Evolutionary conservation across 1,140 invertebrate species (phyloP).

Genomic region (Archegozetes longisetosus): DNA sequence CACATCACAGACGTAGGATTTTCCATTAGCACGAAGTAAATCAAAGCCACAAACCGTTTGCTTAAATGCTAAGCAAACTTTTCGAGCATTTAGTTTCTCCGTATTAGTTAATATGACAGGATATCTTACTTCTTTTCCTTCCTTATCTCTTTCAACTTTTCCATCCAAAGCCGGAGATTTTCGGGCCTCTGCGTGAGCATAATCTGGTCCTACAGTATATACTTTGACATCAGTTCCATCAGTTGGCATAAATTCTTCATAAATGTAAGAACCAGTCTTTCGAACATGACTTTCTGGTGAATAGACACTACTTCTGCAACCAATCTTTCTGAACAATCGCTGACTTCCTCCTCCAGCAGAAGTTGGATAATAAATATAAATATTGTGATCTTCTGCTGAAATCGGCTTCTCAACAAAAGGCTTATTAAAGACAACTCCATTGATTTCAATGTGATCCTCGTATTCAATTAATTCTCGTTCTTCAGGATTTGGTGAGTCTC

Average conservation of each 20-base stretch:
- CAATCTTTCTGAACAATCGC: constrained; percentile 93
- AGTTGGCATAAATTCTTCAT: constrained; percentile 99
- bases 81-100: constrained; percentile 97
- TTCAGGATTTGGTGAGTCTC: constrained; percentile 78
- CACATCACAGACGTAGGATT: constrained; percentile 98
- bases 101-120: constrained; percentile 92
- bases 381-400: constrained; percentile 98
- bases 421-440: constrained; percentile 91
- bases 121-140: constrained; percentile 92
- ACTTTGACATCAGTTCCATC: constrained; percentile 89
- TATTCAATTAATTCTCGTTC: constrained; percentile 84
- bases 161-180: constrained; percentile 96
- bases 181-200: constrained; percentile 95
- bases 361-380: constrained; percentile 98
- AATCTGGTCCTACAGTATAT: constrained; percentile 90
- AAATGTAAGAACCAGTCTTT: constrained; percentile 95
- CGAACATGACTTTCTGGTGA: constrained; percentile 87
- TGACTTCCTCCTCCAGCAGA: constrained; percentile 93
- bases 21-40: constrained; percentile 87
- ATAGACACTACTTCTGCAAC: constrained; percentile 93
- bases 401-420: constrained; percentile 98
- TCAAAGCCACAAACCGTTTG: constrained; percentile 99
- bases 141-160: constrained; percentile 93
- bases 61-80: constrained; percentile 48
- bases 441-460: constrained; percentile 97